Conservation (phyloP, 2,888 invertebrate genomes). For the Pterobdella sp. region DNA sequence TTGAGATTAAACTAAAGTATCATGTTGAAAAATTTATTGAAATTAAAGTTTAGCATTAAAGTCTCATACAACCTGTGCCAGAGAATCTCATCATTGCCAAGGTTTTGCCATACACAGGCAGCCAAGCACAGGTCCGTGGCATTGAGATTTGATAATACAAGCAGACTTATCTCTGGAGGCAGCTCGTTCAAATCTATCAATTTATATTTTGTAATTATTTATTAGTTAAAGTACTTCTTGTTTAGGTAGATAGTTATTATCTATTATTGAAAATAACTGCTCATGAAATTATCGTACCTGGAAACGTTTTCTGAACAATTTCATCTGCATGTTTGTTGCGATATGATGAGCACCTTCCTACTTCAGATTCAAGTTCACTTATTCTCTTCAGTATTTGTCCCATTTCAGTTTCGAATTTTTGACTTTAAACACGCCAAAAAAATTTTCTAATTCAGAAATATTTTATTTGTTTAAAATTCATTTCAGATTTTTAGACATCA, state of each 20-base stretch:
- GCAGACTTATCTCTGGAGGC: constrained; percentile 53
- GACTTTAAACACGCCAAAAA: not conserved
- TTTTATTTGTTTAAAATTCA: not conserved
- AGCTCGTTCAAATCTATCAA: constrained; percentile 48
- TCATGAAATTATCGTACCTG: not conserved
- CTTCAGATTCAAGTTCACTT: constrained; percentile 33
- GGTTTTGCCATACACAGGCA: constrained; percentile 54
- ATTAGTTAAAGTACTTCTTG: constrained; percentile 28
- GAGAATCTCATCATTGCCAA: constrained; percentile 53
- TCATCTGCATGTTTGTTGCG: not conserved
- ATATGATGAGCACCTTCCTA: constrained; percentile 14
- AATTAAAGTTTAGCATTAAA: no score
- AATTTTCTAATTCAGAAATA: not conserved
- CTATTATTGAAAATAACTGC: not conserved
- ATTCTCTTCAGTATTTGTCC: constrained; percentile 35
- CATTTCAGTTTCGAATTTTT: constrained; percentile 27
- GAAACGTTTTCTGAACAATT: constrained; percentile 28
- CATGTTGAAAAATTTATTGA: no score
- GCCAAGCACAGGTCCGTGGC: constrained; percentile 55
- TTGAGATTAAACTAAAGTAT: no score
- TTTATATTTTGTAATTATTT: constrained; percentile 41
- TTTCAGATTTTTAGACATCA: not conserved
- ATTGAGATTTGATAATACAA: constrained; percentile 53
- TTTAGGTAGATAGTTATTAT: not conserved
- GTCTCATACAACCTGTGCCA: constrained; percentile 50